Evolutionary conservation across 2,797 vertebrate genomes (phyloP).

Genomic region (Coilia nasus): DNA sequence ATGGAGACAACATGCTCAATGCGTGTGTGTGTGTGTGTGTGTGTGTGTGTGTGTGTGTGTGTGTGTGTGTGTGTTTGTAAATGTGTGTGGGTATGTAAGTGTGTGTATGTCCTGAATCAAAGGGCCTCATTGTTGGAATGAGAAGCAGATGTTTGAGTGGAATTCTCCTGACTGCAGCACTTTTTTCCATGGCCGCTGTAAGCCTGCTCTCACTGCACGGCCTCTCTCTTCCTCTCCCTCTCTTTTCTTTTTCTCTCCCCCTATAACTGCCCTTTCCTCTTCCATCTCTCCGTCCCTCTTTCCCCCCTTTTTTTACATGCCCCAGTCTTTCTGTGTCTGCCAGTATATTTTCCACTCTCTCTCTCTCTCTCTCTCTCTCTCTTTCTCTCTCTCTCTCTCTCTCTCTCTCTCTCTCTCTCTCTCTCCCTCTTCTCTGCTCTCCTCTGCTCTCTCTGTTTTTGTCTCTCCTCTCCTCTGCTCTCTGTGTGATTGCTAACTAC

Average conservation of each 20-base stretch:
- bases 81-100: constrained; percentile 28
- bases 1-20: background rate
- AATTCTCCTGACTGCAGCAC: constrained; percentile 85
- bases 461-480: constrained; percentile 4
- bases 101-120: constrained; percentile 71
- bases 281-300: constrained; percentile 27
- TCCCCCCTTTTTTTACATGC: constrained; percentile 27
- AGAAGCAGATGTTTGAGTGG: constrained; percentile 90
- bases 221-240: constrained; percentile 15
- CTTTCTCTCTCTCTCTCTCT: constrained; percentile 22
- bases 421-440: too few relatives aligned
- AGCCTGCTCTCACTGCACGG: constrained; percentile 50
- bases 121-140: constrained; percentile 84
- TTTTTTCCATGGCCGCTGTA: constrained; percentile 61
- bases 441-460: constrained; percentile 19
- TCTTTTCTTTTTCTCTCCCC: constrained; percentile 64
- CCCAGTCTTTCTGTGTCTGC: constrained; percentile 35
- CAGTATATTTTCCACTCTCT: constrained; percentile 3
- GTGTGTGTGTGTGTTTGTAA: background rate
- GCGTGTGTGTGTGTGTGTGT: background rate
- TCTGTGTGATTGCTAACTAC: constrained; percentile 25
- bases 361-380: constrained; percentile 20
- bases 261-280: constrained; percentile 53
- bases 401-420: too few relatives aligned
- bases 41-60: background rate